Percentiles rank a stretch among this genome's conserved stretches.
These are phyloP conservation scores for Trissolcus brochymenae DNA, from an alignment of 2,888 invertebrate species.

Conservation along the genomic window DNA sequence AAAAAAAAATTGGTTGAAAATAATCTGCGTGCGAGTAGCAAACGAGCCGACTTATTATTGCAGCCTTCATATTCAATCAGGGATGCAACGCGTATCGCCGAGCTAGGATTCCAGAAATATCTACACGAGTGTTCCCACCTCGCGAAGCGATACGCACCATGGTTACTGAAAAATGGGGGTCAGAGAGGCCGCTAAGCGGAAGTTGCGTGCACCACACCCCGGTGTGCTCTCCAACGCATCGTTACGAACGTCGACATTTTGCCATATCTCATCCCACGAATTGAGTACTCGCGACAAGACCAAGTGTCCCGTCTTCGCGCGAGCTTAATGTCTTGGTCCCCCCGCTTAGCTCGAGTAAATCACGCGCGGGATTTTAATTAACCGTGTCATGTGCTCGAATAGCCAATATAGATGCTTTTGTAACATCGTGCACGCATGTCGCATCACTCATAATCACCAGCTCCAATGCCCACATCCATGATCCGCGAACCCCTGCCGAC, in stretches of 20 bases:
- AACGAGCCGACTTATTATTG: no score
- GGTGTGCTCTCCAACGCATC: constrained; percentile 61
- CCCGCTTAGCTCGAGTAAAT: constrained; percentile 66
- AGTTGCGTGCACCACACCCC: constrained; percentile 67
- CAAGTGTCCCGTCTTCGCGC: constrained; percentile 27
- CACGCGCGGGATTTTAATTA: constrained; percentile 72
- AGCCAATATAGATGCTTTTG: constrained; percentile 64
- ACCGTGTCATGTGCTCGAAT: constrained; percentile 72
- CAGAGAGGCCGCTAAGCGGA: constrained; percentile 63
- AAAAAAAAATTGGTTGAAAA: no score
- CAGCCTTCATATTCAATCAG: constrained; percentile 8
- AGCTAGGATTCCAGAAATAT: constrained; percentile 26
- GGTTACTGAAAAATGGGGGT: constrained; percentile 53
- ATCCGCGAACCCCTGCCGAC: constrained; percentile 25
- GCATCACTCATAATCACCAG: constrained; percentile 69
- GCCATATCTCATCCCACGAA: constrained; percentile 69
- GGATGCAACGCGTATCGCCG: neutral
- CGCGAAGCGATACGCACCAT: constrained; percentile 15
- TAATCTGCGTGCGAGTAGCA: no score
- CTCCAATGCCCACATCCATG: constrained; percentile 40
- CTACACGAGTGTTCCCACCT: constrained; percentile 39
- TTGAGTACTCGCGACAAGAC: constrained; percentile 68
- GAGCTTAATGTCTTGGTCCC: neutral
- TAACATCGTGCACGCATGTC: constrained; percentile 69
- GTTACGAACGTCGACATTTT: constrained; percentile 66